Conservation (phyloP, 1,140 invertebrate species). For the Propsilocerus akamusi region DNA sequence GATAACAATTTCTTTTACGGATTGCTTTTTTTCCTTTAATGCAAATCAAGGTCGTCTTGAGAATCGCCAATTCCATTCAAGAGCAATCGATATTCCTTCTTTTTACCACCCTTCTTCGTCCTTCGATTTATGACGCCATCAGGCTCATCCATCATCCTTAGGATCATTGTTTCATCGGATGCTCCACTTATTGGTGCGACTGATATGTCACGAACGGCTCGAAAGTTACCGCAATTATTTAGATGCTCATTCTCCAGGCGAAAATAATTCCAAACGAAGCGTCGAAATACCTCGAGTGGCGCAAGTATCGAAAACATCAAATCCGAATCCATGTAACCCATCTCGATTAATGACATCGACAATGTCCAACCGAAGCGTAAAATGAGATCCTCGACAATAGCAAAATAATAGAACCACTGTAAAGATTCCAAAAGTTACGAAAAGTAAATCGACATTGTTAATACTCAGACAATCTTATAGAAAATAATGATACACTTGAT, state of each 20-base stretch:
- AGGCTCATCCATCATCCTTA: slow-evolving; percentile 90
- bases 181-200: slow-evolving; percentile 46
- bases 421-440: slow-evolving; percentile 38
- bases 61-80: slow-evolving; percentile 17
- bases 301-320: slow-evolving; percentile 59
- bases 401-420: slow-evolving; percentile 90
- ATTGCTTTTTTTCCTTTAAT: neutral
- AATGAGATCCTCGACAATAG: slow-evolving; percentile 90
- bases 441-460: too few relatives aligned
- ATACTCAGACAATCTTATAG: slow-evolving; percentile 51
- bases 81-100: slow-evolving; percentile 15
- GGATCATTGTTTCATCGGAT: slow-evolving; percentile 39
- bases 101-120: slow-evolving; percentile 10
- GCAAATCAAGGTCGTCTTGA: slow-evolving; percentile 15
- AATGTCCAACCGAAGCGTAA: slow-evolving; percentile 67
- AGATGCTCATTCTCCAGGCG: slow-evolving; percentile 86
- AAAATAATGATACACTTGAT: neutral
- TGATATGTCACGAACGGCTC: slow-evolving; percentile 78
- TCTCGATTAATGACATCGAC: slow-evolving; percentile 58
- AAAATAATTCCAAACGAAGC: slow-evolving; percentile 88
- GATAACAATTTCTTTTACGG: neutral
- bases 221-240: slow-evolving; percentile 87
- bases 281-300: slow-evolving; percentile 62
- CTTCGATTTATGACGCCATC: slow-evolving; percentile 59
- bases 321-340: slow-evolving; percentile 47